These are phyloP conservation scores for Bothrops jararaca DNA, from an alignment of 2,113 vertebrate genomes.

Conservation along the genomic window DNA sequence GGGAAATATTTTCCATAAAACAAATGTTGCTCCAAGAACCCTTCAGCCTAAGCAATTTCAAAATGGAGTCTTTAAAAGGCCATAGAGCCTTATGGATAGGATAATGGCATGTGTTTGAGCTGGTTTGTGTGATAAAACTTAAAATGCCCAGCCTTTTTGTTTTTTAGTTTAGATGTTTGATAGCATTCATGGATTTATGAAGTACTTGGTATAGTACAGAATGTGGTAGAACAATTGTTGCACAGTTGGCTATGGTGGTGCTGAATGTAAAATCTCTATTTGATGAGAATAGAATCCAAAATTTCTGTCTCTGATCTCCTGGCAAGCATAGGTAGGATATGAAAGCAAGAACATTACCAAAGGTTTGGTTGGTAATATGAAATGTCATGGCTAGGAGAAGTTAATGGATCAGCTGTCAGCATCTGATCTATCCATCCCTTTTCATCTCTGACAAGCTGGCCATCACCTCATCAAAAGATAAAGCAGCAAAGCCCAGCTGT, in stretches of 20 bases:
- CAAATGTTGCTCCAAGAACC: background rate
- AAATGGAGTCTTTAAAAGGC: background rate
- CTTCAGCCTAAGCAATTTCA: background rate
- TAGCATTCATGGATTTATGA: background rate
- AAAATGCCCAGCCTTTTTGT: background rate
- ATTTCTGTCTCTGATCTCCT: background rate
- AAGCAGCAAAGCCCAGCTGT: background rate
- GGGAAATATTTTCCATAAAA: background rate
- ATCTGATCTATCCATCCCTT: background rate
- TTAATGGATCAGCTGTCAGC: background rate
- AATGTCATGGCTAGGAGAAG: background rate
- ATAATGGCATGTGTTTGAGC: background rate
- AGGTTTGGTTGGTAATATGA: background rate
- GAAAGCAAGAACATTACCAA: background rate
- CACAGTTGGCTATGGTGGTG: background rate
- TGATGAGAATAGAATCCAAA: background rate
- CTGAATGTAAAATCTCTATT: background rate
- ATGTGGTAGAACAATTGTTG: background rate
- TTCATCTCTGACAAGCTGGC: background rate
- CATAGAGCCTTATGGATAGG: background rate
- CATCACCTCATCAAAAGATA: background rate
- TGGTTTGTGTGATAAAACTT: background rate
- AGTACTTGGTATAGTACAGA: background rate
- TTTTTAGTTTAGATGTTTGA: background rate
- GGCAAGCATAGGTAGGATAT: background rate